phyloP scores from a whole-genome alignment of 2,888 invertebrate species.

The Tenthredo livida region DNA sequence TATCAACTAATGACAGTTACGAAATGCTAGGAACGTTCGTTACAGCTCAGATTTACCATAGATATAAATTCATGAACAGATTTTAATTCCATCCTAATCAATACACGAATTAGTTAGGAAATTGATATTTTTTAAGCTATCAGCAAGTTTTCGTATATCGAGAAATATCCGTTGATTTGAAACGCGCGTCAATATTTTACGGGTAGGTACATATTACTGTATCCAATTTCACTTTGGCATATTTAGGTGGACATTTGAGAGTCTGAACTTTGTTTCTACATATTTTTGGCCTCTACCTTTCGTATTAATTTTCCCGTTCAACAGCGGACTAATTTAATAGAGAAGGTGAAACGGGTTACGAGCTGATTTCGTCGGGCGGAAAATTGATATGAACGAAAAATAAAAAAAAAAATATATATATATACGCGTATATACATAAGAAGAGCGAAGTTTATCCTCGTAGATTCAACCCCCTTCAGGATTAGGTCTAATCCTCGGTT shows the following conservation, averaged over 20 bases:
- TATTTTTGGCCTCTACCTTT: neutral
- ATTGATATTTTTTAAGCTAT: neutral
- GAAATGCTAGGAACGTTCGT: neutral
- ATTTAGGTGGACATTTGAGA: neutral
- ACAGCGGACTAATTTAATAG: conserved; percentile 1
- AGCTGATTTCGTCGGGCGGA: neutral
- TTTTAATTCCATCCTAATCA: neutral
- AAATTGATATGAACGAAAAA: neutral
- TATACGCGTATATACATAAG: neutral
- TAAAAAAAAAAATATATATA: neutral
- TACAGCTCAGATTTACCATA: neutral
- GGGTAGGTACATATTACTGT: neutral
- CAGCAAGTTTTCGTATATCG: neutral
- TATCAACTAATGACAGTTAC: neutral
- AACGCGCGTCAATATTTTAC: neutral
- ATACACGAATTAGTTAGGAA: neutral
- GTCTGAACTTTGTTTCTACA: neutral
- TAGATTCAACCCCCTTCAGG: conserved; percentile 2
- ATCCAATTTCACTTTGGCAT: neutral
- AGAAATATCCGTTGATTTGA: neutral
- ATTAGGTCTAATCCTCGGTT: conserved; percentile 24
- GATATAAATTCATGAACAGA: neutral
- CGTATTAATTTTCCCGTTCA: conserved; percentile 4
- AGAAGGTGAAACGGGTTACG: neutral
- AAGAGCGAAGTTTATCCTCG: neutral